Percentiles rank a stretch among this genome's conserved stretches.
Conservation (phyloP, 2,888 invertebrate genomes). For the Embidobia sp. region DNA sequence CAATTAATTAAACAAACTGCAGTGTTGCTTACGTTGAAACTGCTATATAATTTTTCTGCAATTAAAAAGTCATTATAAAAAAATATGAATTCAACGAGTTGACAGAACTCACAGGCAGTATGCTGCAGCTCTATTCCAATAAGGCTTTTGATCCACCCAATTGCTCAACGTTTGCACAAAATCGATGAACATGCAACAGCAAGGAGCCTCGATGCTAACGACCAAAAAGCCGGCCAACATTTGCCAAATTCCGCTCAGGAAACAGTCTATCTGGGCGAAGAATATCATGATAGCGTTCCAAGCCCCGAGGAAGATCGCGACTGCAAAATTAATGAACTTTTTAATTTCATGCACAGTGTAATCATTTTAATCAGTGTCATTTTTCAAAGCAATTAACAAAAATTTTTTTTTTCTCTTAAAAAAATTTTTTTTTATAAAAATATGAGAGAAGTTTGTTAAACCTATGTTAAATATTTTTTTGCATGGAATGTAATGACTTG, state of each 20-base stretch:
- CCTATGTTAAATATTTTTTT: no score
- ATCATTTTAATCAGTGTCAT: no score
- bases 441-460: no score
- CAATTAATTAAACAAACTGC: slow-evolving; percentile 2
- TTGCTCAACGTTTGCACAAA: slow-evolving; percentile 94
- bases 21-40: no score
- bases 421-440: no score
- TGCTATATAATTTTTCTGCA: no score
- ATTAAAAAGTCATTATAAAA: slow-evolving; percentile 15
- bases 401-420: no score
- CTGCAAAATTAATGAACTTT: slow-evolving; percentile 84
- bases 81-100: slow-evolving; percentile 11
- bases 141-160: slow-evolving; percentile 91
- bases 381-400: no score
- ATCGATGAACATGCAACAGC: slow-evolving; percentile 98
- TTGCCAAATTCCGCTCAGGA: slow-evolving; percentile 92
- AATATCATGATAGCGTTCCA: slow-evolving; percentile 88
- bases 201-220: slow-evolving; percentile 96
- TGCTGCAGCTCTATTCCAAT: slow-evolving; percentile 93
- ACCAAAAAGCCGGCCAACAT: slow-evolving; percentile 94
- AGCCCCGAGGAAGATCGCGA: slow-evolving; percentile 91
- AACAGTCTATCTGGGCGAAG: slow-evolving; percentile 84
- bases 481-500: no score
- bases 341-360: no score
- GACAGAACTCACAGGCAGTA: slow-evolving; percentile 90